Percentiles rank a stretch among this genome's conserved stretches.
Conservation (phyloP, 2,888 invertebrate species). For the Atrina japonica region DNA sequence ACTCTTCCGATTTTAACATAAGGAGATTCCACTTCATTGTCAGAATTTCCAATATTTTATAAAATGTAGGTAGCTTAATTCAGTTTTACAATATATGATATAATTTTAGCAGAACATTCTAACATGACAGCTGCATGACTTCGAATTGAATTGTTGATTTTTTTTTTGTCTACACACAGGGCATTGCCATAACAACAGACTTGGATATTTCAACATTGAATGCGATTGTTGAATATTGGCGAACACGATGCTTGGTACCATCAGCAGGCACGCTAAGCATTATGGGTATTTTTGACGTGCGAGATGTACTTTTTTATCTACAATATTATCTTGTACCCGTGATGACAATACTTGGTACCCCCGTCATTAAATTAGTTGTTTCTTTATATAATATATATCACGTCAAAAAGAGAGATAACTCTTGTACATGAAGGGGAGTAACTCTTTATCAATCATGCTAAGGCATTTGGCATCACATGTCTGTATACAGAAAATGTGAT, state of each 20-base stretch:
- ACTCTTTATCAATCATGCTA: too few species aligned
- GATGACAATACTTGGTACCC: constrained; percentile 72
- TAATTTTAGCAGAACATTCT: not conserved
- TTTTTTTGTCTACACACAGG: too few species aligned
- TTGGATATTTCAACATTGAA: constrained; percentile 61
- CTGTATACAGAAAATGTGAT: too few species aligned
- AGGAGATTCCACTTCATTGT: too few species aligned
- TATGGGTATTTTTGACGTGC: constrained; percentile 69
- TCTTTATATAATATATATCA: constrained; percentile 53
- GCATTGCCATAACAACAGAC: constrained; percentile 60
- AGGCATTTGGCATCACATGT: too few species aligned
- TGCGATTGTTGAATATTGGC: constrained; percentile 72
- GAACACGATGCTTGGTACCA: constrained; percentile 69
- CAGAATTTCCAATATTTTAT: too few species aligned
- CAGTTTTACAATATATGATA: not conserved
- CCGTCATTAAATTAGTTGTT: constrained; percentile 69
- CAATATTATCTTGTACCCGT: constrained; percentile 78
- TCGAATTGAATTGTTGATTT: too few species aligned
- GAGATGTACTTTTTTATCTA: constrained; percentile 74
- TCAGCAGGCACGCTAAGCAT: constrained; percentile 67
- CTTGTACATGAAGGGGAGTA: not conserved
- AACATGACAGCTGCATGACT: not conserved
- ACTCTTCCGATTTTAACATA: too few species aligned
- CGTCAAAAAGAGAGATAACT: not conserved
- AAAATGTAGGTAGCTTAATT: too few species aligned